These are phyloP conservation scores for Procapra przewalskii DNA, from an alignment of 2,113 vertebrate species.

Conservation along the genomic window DNA sequence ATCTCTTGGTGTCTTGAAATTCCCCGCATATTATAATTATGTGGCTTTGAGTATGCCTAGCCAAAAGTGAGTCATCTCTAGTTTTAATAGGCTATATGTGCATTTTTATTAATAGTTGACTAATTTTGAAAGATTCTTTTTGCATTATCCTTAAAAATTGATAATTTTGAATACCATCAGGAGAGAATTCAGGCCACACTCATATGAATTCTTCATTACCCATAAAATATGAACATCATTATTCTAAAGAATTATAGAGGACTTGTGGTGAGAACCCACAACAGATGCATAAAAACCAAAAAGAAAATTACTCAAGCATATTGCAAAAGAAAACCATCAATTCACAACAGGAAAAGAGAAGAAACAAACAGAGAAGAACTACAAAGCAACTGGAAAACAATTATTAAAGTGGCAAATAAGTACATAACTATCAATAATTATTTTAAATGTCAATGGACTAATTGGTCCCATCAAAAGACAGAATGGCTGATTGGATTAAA, in stretches of 20 bases:
- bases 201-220: constrained; percentile 2
- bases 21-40: constrained; percentile 18
- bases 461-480: neutral
- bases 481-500: neutral
- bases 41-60: neutral
- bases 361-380: neutral
- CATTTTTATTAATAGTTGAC: constrained; percentile 24
- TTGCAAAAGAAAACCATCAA: neutral
- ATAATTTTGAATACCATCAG: neutral
- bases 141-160: neutral
- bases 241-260: neutral
- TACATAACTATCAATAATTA: neutral
- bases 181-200: neutral
- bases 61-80: constrained; percentile 17
- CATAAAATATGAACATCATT: neutral
- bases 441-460: neutral
- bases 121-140: constrained; percentile 15
- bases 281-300: neutral
- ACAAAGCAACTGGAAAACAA: neutral
- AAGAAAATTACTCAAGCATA: neutral
- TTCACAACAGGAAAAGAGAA: neutral
- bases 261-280: neutral
- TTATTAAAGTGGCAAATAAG: neutral
- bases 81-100: neutral
- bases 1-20: neutral